Percentiles rank a stretch among this genome's conserved stretches.
phyloP scores from a whole-genome alignment of 2,888 invertebrate species.

The Toxonevra muliebris region DNA sequence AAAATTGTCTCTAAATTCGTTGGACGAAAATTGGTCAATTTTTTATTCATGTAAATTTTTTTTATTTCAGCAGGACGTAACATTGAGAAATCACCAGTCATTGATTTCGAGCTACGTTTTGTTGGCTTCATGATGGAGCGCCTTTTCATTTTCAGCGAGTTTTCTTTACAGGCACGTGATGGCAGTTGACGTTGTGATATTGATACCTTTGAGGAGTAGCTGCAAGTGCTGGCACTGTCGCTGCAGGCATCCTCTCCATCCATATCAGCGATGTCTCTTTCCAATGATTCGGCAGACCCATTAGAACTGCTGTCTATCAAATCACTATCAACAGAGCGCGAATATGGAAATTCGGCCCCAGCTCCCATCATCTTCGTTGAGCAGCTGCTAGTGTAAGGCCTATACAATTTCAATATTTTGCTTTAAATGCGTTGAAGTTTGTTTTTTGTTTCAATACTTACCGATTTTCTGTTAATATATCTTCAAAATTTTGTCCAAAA shows the following conservation, averaged over 20 bases:
- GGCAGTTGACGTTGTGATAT: slow-evolving; percentile 52
- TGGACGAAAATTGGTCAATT: slow-evolving; percentile 56
- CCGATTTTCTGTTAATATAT: slow-evolving; percentile 51
- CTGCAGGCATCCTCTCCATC: slow-evolving; percentile 29
- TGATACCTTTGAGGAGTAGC: neutral
- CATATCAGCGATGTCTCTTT: too few species aligned
- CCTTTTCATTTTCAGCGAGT: slow-evolving; percentile 51
- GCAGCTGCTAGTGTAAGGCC: too few species aligned
- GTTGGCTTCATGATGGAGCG: slow-evolving; percentile 55
- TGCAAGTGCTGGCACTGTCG: slow-evolving; percentile 8
- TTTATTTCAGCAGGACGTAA: slow-evolving; percentile 47
- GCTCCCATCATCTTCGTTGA: too few species aligned
- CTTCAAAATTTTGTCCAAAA: slow-evolving; percentile 49
- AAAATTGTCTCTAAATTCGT: slow-evolving; percentile 60
- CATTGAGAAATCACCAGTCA: slow-evolving; percentile 24
- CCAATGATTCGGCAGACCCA: too few species aligned
- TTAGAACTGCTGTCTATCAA: too few species aligned
- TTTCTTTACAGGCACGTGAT: slow-evolving; percentile 53
- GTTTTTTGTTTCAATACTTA: slow-evolving; percentile 38
- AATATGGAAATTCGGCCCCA: too few species aligned
- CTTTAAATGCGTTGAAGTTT: too few species aligned
- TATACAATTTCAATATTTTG: too few species aligned
- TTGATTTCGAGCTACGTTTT: slow-evolving; percentile 40
- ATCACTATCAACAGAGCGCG: too few species aligned
- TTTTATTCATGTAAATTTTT: slow-evolving; percentile 56